These are phyloP conservation scores for Sminthurinus aureus DNA, from an alignment of 2,888 invertebrate species.

Conservation along the genomic window DNA sequence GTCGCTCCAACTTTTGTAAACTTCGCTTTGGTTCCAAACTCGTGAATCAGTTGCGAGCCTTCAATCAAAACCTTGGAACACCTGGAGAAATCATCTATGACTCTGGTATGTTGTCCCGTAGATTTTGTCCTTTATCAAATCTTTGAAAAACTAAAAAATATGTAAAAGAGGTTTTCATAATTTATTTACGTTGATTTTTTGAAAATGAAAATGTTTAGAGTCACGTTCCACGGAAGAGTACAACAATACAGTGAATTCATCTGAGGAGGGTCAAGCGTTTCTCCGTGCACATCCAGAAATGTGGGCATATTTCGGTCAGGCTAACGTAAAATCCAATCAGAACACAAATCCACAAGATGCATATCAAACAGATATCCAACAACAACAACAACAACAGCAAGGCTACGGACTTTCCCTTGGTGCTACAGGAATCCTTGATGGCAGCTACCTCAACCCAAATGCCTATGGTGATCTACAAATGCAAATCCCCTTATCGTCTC, in stretches of 20 bases:
- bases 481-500: slow-evolving; percentile 51
- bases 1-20: slow-evolving; percentile 71
- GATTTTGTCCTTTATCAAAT: background rate
- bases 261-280: slow-evolving; percentile 65
- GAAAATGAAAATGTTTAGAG: slow-evolving; percentile 56
- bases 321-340: background rate
- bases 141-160: background rate
- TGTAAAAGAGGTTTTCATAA: too few species aligned
- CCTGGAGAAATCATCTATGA: slow-evolving; percentile 78
- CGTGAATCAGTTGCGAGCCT: slow-evolving; percentile 72
- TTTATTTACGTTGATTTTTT: background rate
- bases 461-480: slow-evolving; percentile 30
- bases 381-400: slow-evolving; percentile 11
- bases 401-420: too few species aligned
- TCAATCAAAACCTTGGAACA: slow-evolving; percentile 72
- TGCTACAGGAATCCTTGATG: background rate
- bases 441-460: background rate
- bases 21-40: slow-evolving; percentile 75
- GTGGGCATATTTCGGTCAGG: slow-evolving; percentile 56
- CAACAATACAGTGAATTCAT: slow-evolving; percentile 65
- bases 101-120: slow-evolving; percentile 69
- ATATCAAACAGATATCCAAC: background rate
- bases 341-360: slow-evolving; percentile 41
- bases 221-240: slow-evolving; percentile 63
- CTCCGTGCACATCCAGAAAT: slow-evolving; percentile 63